These are phyloP conservation scores for Cephus runcator DNA, from an alignment of 2,888 invertebrate species.

Conservation along the genomic window DNA sequence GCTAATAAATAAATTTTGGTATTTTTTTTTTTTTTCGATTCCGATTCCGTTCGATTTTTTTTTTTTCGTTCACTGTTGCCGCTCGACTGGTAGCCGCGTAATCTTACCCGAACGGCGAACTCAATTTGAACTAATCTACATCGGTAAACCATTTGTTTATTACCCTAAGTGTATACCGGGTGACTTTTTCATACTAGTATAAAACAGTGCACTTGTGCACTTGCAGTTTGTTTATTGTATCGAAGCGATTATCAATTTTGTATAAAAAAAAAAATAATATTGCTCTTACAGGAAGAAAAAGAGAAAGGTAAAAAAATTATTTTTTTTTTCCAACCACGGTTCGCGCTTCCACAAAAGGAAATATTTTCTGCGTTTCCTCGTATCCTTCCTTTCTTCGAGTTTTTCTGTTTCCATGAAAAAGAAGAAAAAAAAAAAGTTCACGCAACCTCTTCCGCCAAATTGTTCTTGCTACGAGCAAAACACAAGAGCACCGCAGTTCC, in stretches of 20 bases:
- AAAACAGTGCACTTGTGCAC: background rate
- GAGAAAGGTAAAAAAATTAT: no score
- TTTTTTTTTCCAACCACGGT: background rate
- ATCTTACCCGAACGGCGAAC: slow-evolving; percentile 10
- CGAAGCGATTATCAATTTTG: no score
- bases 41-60: background rate
- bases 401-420: background rate
- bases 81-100: background rate
- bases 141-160: slow-evolving; percentile 27
- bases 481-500: background rate
- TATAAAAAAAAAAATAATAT: no score
- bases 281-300: no score
- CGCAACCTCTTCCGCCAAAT: background rate
- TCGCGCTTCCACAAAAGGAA: background rate
- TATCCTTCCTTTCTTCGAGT: background rate
- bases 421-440: background rate
- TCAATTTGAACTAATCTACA: slow-evolving; percentile 27
- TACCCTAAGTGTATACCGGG: background rate
- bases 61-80: background rate
- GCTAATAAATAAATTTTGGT: background rate
- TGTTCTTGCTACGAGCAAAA: background rate
- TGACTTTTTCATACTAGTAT: background rate
- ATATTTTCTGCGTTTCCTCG: background rate
- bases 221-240: no score
- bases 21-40: background rate